Percentiles rank a stretch among this genome's conserved stretches.
These are phyloP conservation scores for Latrodectus hesperus DNA, from an alignment of 2,888 invertebrate species.

Conservation along the genomic window DNA sequence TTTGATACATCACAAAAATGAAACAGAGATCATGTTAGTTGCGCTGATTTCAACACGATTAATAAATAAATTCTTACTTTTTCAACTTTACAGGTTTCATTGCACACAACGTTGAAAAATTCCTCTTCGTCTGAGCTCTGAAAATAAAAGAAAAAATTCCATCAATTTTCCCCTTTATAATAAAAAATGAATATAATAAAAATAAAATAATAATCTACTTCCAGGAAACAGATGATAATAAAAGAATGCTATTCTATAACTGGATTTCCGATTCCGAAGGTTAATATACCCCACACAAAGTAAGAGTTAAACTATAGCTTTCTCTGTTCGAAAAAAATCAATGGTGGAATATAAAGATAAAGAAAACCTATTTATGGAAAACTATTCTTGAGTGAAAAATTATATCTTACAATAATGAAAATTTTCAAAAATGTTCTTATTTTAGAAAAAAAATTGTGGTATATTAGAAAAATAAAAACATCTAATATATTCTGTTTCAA, in stretches of 20 bases:
- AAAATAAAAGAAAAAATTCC: slow-evolving; percentile 34
- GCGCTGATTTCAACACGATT: too few species aligned
- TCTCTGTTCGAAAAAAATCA: neutral
- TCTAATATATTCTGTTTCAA: too few species aligned
- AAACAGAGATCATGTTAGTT: too few species aligned
- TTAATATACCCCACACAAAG: neutral
- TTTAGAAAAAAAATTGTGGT: too few species aligned
- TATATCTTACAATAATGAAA: neutral
- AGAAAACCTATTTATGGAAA: neutral
- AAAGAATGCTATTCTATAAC: slow-evolving; percentile 22
- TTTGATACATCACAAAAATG: too few species aligned
- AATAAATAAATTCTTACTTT: slow-evolving; percentile 78
- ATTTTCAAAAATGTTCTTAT: neutral
- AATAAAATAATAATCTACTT: slow-evolving; percentile 8
- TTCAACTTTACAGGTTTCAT: slow-evolving; percentile 82
- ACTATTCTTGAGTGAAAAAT: neutral
- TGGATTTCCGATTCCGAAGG: slow-evolving; percentile 9
- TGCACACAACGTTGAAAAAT: slow-evolving; percentile 81
- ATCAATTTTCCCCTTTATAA: neutral
- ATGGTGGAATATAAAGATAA: neutral
- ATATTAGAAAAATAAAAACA: too few species aligned
- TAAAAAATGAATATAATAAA: slow-evolving; percentile 1
- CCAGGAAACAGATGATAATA: slow-evolving; percentile 24
- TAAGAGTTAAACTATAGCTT: neutral
- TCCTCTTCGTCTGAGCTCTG: slow-evolving; percentile 69